Evolutionary conservation across 2,888 invertebrate genomes (phyloP).

Genomic region (Omphaloscelis lunosa): DNA sequence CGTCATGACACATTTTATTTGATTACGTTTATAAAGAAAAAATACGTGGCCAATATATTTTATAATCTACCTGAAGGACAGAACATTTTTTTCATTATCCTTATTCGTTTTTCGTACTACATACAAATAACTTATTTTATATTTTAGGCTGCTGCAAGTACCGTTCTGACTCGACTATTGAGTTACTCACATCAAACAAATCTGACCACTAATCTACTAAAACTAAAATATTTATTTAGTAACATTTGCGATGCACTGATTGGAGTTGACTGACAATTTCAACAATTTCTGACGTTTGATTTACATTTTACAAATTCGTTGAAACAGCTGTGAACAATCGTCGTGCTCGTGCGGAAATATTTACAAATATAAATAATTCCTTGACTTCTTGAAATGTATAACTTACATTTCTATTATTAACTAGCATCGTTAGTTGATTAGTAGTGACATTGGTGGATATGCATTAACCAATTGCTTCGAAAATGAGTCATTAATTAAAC

Average conservation of each 20-base stretch:
- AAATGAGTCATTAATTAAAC: conserved; percentile 83
- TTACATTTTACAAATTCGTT: conserved; percentile 48
- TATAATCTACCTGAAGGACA: no score
- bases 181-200: background rate
- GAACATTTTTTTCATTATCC: no score
- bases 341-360: conserved; percentile 54
- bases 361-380: conserved; percentile 64
- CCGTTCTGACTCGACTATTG: background rate
- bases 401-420: conserved; percentile 27
- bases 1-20: no score
- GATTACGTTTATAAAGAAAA: no score
- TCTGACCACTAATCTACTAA: conserved; percentile 12
- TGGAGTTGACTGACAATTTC: conserved; percentile 20
- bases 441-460: conserved; percentile 18
- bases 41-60: no score
- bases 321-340: conserved; percentile 61
- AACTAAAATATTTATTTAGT: conserved; percentile 1
- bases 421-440: conserved; percentile 39
- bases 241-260: conserved; percentile 20
- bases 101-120: background rate
- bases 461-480: conserved; percentile 48
- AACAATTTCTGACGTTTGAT: conserved; percentile 48
- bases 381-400: conserved; percentile 19
- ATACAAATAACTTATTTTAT: background rate
- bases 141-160: background rate